Evolutionary conservation across 1,140 invertebrate species (phyloP).

Genomic region (Panagrolaimus sp.): DNA sequence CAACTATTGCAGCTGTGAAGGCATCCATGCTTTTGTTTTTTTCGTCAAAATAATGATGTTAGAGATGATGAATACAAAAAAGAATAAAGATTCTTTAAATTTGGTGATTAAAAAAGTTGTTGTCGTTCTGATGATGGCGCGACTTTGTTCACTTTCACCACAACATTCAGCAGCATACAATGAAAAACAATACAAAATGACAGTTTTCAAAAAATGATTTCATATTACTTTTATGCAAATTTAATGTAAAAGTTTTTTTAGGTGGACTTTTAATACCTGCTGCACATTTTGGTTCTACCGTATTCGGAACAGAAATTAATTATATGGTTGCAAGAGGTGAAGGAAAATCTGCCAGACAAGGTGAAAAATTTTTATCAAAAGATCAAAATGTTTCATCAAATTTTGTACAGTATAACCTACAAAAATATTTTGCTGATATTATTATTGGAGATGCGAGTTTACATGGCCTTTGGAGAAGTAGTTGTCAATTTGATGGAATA

Average conservation of each 20-base stretch:
- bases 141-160: too few relatives aligned
- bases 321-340: conserved; percentile 60
- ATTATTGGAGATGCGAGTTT: conserved; percentile 62
- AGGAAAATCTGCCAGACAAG: conserved; percentile 61
- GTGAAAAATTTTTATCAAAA: conserved; percentile 54
- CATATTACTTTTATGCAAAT: neutral
- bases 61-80: conserved; percentile 65
- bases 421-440: conserved; percentile 59
- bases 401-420: conserved; percentile 62
- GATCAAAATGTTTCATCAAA: conserved; percentile 62
- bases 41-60: too few relatives aligned
- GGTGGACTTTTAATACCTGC: conserved; percentile 63
- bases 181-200: too few relatives aligned
- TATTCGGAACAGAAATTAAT: conserved; percentile 63
- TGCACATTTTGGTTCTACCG: conserved; percentile 62
- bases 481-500: conserved; percentile 53
- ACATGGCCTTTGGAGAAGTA: conserved; percentile 60
- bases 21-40: too few relatives aligned
- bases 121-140: neutral
- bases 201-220: too few relatives aligned
- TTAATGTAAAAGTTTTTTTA: conserved; percentile 31
- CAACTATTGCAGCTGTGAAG: neutral
- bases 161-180: too few relatives aligned
- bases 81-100: conserved; percentile 58
- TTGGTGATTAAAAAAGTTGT: conserved; percentile 40